These are phyloP conservation scores for Conger conger DNA, from an alignment of 2,113 vertebrate genomes.

Conservation along the genomic window DNA sequence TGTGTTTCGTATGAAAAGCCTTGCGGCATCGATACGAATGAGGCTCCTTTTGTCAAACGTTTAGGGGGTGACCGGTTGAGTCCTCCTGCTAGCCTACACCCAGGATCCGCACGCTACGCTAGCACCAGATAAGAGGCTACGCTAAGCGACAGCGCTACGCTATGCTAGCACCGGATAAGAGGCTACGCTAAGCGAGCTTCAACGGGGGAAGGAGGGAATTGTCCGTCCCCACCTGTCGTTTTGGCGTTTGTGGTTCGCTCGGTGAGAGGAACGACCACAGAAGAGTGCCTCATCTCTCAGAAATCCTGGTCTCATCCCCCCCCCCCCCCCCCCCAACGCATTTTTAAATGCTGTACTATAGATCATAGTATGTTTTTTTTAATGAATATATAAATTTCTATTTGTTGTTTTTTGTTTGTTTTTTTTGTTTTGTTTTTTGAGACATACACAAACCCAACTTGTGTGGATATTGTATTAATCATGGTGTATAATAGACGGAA, in stretches of 20 bases:
- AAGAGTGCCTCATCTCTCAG: constrained; percentile 16
- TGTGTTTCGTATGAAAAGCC: constrained; percentile 15
- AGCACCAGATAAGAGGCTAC: not conserved
- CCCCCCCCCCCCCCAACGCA: constrained; percentile 36
- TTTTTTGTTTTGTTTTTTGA: constrained; percentile 38
- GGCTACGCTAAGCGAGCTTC: not conserved
- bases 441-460: constrained; percentile 40
- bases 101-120: too few relatives aligned
- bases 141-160: not conserved
- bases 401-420: constrained; percentile 50
- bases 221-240: constrained; percentile 38
- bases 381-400: constrained; percentile 65
- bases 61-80: not conserved
- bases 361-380: constrained; percentile 53
- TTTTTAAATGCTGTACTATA: constrained; percentile 53
- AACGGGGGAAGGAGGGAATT: not conserved
- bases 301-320: constrained; percentile 25
- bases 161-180: not conserved
- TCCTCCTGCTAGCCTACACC: not conserved
- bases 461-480: constrained; percentile 48
- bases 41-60: constrained; percentile 14
- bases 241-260: constrained; percentile 33
- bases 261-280: constrained; percentile 1
- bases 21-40: constrained; percentile 55
- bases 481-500: constrained; percentile 58